Evolutionary conservation across 1,140 invertebrate genomes (phyloP), one percentile per base, ranked within the genome.

Genomic region (Pogonognathellus flavescens): DNA sequence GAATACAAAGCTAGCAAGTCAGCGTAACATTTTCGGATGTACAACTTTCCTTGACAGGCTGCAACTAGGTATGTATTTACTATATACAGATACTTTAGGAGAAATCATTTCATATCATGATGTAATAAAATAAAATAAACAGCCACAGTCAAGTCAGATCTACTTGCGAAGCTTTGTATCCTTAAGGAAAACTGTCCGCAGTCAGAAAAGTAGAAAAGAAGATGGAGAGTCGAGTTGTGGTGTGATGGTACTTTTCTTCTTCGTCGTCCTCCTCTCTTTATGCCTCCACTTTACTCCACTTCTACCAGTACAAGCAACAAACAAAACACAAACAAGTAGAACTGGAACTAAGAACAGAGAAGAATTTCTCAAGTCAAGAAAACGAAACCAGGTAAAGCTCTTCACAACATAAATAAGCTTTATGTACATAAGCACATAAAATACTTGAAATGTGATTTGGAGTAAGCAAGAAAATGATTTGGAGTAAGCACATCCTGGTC

Each of bases 401-500:
- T 76, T 49, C 70, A 76, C 70, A 25, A 76, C 70, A 76, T 76
- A 76, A 76, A 76, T 76, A 49, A 14, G 70, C 70, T 31, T 76
- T 76, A 76, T 76, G 70, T 50, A 76, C 70, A 76, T 76, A 76
- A 76, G 70, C n/a, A 76, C 70, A 76, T 76, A 76, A 76, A 76
- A 76, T 76, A n/a, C 70, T 72, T 72, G 66, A 49, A 72, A 72
- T 72, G 66, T 72, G n/a, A n/a, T n/a, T n/a, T n/a, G n/a, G n/a
- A n/a, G n/a, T n/a, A n/a, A n/a, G n/a, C n/a, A n/a, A n/a, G n/a
- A n/a, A 41, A 41, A 41, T 41, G 31, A 41, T 41, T 41, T 41
- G 31, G 31, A 3, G 31, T 41, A 3, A 41, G 31, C 31, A 41
- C 31, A 3, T 41, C 31, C 6, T 41, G 2, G 6, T 41, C 31